Evolutionary conservation across 2,888 invertebrate genomes (phyloP), one percentile per base, ranked within the genome.

Genomic region (Oxytorus armatus): DNA sequence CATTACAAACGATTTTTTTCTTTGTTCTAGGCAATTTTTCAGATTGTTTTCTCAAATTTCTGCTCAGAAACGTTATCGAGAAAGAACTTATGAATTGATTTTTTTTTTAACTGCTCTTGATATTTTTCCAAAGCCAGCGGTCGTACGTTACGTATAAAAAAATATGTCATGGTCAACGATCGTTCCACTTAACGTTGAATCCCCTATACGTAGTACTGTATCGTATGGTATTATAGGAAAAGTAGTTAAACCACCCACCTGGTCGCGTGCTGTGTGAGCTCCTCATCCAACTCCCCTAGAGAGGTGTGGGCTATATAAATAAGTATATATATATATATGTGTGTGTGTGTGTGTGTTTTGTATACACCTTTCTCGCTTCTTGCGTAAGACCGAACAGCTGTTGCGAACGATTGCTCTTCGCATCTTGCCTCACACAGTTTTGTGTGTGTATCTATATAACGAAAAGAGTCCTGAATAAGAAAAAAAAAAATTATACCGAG

Each of bases 331-430:
- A 16, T 14, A 68, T 53, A 18, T 53, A 68, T 39, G 23, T n/a
- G n/a, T n/a, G n/a, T n/a, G n/a, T n/a, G n/a, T n/a, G n/a, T n/a
- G n/a, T n/a, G n/a, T n/a, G n/a, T n/a, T n/a, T 29, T 11, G 53
- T 44, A 23, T 23, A 61, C 72, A 79, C 77, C 70, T 77, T 81
- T 76, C 69, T 76, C 74, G 68, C 39, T 70, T 51, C 68, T 82
- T 81, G 76, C 81, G 73, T 73, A 81, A 81, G 68, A 36, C 55
- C 59, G 23, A 75, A 82, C 82, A 82, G 80, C 80, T 82, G 77
- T 82, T 82, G 59, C 66, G 44, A 47, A 59, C 73, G 59, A 65
- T 75, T 44, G 42, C 44, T 69, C 59, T 33, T 39, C 65, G 47
- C 53, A n/a, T 70, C 33, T 73, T 53, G 42, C 59, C 36, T 42